Base-by-base conservation (phyloP, 1,140 invertebrate genomes). In the Paraescarpia echinospica region DNA sequence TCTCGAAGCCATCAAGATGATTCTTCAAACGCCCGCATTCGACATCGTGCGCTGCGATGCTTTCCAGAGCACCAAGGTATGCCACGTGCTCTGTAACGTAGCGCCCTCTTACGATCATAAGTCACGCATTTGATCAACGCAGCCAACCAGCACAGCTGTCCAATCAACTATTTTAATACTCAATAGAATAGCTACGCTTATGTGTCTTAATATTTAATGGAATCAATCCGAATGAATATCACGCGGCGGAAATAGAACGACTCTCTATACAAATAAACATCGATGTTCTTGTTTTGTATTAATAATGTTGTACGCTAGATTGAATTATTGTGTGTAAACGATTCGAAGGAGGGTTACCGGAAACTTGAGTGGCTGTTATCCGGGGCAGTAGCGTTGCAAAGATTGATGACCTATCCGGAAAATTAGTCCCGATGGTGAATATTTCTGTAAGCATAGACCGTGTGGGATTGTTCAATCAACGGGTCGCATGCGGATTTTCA, bases 31-130 rank as follows among this genome's bases (percentile, higher is more conserved):
- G 31, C 90, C 93, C 9, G 51, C 92, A 35, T 92, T 93, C 18
- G 93, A 93, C 92, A 91, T 93, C 92, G 92, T 93, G 33, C 48
- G 88, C 34, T 93, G 93, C 88, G 93, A 93, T 41, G 92, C 93
- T 88, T 92, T 92, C 27, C 93, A 93, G 34, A 92, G 91, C 59
- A 77, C 92, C 14, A 92, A 92, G 93, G 93, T 93, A 91, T n/a
- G 51, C 33, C 34, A 89, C 51, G 18, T 90, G 89, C 27, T 34
- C 48, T 51, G 48, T 51, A 51, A 51, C 59, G 22, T 77, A 1
- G 59, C 59, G 14, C 4, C 27, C 18, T 4, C 59, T 77, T 18
- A 31, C 0, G 59, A 77, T 12, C 22, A 27, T 77, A 77, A 77
- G 8, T 77, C 27, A 18, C 59, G 59, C 59, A 31, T 77, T 2